phyloP scores from a whole-genome alignment of 2,797 vertebrate species.

The Sebastes oblongus region DNA sequence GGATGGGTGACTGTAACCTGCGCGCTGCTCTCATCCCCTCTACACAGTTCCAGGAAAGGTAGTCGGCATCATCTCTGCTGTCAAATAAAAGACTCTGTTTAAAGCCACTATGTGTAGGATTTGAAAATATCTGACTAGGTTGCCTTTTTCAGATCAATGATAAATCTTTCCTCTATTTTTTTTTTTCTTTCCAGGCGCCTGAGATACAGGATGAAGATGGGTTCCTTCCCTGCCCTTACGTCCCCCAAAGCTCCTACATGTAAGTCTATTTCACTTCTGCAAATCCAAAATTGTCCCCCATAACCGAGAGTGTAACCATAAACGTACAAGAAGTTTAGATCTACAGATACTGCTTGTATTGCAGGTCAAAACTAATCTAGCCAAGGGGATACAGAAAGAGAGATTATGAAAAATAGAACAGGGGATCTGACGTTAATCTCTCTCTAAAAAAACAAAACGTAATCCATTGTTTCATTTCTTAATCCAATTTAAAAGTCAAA shows the following conservation, averaged over 20 bases:
- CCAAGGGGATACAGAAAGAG: constrained; percentile 19
- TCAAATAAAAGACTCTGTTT: neutral
- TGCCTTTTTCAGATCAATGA: neutral
- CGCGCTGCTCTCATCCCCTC: constrained; percentile 96
- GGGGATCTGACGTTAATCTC: constrained; percentile 45
- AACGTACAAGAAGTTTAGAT: constrained; percentile 15
- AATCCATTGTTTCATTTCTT: constrained; percentile 36
- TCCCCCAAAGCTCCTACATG: constrained; percentile 82
- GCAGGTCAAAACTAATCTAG: constrained; percentile 38
- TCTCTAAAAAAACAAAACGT: neutral
- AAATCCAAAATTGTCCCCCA: neutral
- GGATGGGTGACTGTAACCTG: constrained; percentile 91
- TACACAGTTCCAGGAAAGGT: constrained; percentile 98
- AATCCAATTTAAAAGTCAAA: constrained; percentile 38
- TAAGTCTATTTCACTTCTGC: constrained; percentile 76
- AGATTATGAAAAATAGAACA: constrained; percentile 51
- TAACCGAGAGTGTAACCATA: neutral
- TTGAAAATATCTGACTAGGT: neutral
- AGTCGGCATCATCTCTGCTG: neutral
- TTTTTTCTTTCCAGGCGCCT: constrained; percentile 79
- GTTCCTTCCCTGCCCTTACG: constrained; percentile 79
- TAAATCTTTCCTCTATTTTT: neutral
- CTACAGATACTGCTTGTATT: neutral
- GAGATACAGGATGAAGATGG: constrained; percentile 86
- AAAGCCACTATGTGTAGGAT: neutral